Base-by-base conservation (phyloP, 2,888 invertebrate genomes). In the Phania funesta region DNA sequence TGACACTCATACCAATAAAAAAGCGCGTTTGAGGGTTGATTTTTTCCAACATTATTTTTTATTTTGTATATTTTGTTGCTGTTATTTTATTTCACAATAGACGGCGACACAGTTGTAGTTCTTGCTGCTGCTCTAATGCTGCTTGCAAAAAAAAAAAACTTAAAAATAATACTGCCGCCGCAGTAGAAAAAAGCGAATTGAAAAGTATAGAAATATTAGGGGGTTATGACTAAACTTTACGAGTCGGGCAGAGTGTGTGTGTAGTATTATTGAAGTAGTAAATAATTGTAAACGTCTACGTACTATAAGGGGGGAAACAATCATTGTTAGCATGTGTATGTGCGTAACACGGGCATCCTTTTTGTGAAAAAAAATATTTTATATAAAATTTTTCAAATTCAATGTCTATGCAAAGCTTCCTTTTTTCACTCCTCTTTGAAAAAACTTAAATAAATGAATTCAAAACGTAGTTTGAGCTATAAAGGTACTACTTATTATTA, bases 401-500 rank as follows among this genome's bases (percentile, higher is more conserved):
- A 87, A 87, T 88, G 87, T 87, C 87, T 87, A 86, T 87, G 83
- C 83, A 65, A 73, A 75, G 48, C 46, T 58, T 68, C 26, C 18
- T 18, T 18, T 29, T 32, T 76, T 67, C 16, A 67, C 50, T 60
- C 32, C 32, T 60, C 41, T 11, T 70, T 32, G 20, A 41, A 70
- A 70, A 60, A 82, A 65, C 18, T 50, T 65, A 70, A 78, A 77
- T 64, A 80, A 77, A 65, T 73, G 71, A 79, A 79, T 79, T 73
- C 67, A 78, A 82, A 82, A 65, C 78, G 82, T 75, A 58, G 79
- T 83, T 80, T 85, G 82, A 70, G 84, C 83, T 84, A 84, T 84
- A 85, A 86, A 88, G 88, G 87, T 86, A 89, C 78, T 78, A 75
- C 88, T 89, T 88, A 87, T 87, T 89, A 89, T 89, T 89, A 89